Percentiles rank a stretch among this genome's conserved stretches.
Conservation (phyloP, 92 coral and sea anemone species). For the Actinernus sp. region DNA sequence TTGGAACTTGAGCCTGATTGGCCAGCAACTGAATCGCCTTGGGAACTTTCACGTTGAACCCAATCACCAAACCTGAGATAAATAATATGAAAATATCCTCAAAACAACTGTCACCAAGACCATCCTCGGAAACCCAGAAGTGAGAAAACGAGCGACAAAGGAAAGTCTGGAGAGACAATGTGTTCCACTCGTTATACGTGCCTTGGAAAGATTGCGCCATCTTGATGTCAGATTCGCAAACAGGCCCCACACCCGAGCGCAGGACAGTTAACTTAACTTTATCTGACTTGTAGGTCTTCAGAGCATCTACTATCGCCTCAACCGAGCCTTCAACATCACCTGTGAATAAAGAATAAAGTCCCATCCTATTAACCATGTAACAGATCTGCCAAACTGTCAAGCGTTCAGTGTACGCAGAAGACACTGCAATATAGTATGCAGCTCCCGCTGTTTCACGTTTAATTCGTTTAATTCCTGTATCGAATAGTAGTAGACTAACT, state of each 20-base stretch:
- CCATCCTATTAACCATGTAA: neutral
- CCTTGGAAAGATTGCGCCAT: slow-evolving; percentile 89
- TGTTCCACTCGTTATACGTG: neutral
- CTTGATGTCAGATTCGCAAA: slow-evolving; percentile 82
- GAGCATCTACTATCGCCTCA: slow-evolving; percentile 90
- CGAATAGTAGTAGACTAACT: no score
- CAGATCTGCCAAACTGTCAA: neutral
- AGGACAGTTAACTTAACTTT: slow-evolving; percentile 76
- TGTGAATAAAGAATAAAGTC: slow-evolving; percentile 2
- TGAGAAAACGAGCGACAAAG: no score
- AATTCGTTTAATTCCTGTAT: no score
- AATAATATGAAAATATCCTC: neutral
- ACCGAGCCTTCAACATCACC: slow-evolving; percentile 96
- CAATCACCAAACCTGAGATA: slow-evolving; percentile 93
- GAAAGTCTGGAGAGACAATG: no score
- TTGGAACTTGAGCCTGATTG: slow-evolving; percentile 66
- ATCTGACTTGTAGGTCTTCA: slow-evolving; percentile 85
- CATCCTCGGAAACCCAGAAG: no score
- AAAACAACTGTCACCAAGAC: neutral
- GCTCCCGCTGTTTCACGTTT: no score
- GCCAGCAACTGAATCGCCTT: slow-evolving; percentile 87
- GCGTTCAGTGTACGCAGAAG: no score
- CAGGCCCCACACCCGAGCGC: slow-evolving; percentile 81
- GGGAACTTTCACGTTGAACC: slow-evolving; percentile 86
- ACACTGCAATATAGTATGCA: no score